Evolutionary conservation across 2,113 vertebrate species (phyloP), one percentile per base, ranked within the genome.

Genomic region (Mola mola): DNA sequence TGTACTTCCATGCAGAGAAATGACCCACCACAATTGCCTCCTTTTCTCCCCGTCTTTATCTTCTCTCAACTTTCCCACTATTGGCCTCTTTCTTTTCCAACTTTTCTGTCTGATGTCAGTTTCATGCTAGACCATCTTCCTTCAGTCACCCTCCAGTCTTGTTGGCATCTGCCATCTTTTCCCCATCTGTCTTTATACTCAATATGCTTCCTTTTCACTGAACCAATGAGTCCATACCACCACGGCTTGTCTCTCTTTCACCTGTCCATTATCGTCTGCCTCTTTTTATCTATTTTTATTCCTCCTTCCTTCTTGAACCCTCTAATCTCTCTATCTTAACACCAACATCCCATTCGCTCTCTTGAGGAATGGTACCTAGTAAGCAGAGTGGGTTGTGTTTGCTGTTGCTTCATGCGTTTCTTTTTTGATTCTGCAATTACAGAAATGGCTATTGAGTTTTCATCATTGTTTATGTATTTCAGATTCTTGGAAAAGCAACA

Each of bases 261-360:
- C 37, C 25, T 53, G 41, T 37, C 38, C 47, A 31, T 47, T 58
- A 20, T 26, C 24, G 25, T 47, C 46, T 46, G 25, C 33, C 4
- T 8, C 5, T 41, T 41, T 75, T 50, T 31, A 37, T 50, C 37
- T 40, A 26, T 15, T 15, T 0, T 48, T 24, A 33, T 58, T 50
- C 8, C 4, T 58, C 40, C 40, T 55, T 16, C 53, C 66, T 47
- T 66, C 49, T 21, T 60, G 56, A 58, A 66, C 55, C 59, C 42
- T 65, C 52, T 73, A 69, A 83, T 82, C 77, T 77, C 61, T 69
- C 24, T 43, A 60, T 58, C 57, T 77, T 76, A 31, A 36, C 34
- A 44, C 57, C 52, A 36, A 48, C 46, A 33, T 36, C 36, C 55
- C 55, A 19, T 52, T 29, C 28, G 15, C 48, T 63, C 49, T 49